Percentiles rank a stretch among this genome's conserved stretches.
phyloP scores from a whole-genome alignment of 2,888 invertebrate genomes.

The Rhabditoides inermis region DNA sequence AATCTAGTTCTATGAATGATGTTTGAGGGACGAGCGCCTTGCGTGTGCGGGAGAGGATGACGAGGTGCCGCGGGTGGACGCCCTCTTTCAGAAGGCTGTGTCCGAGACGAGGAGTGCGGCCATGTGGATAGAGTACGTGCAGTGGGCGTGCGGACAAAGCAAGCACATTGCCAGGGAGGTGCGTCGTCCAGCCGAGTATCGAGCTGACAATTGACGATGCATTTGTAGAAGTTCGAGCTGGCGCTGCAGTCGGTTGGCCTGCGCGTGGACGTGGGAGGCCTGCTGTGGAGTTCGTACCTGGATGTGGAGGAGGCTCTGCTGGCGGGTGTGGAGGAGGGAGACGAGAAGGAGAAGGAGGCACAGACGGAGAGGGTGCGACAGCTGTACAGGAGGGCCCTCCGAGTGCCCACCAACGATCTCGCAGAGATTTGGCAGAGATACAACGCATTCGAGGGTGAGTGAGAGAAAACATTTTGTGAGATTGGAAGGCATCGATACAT shows the following conservation, averaged over 20 bases:
- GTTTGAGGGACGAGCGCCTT: slow-evolving; percentile 10
- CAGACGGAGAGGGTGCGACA: background rate
- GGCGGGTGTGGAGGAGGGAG: slow-evolving; percentile 5
- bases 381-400: slow-evolving; percentile 16
- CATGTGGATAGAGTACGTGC: slow-evolving; percentile 14
- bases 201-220: too few relatives aligned
- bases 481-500: background rate
- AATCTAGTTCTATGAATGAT: too few relatives aligned
- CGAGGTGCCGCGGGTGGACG: too few relatives aligned
- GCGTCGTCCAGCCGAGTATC: too few relatives aligned
- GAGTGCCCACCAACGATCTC: slow-evolving; percentile 9
- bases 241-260: background rate
- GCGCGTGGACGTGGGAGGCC: slow-evolving; percentile 1
- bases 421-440: slow-evolving; percentile 6
- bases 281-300: slow-evolving; percentile 4
- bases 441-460: background rate
- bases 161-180: too few relatives aligned
- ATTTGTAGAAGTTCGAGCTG: too few relatives aligned
- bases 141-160: too few relatives aligned
- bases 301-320: slow-evolving; percentile 2
- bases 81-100: slow-evolving; percentile 13
- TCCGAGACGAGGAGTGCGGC: slow-evolving; percentile 10
- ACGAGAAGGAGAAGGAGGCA: slow-evolving; percentile 4
- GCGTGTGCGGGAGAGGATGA: background rate
- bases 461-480: slow-evolving; percentile 5